Conservation (phyloP, 2,888 invertebrate genomes). For the Pilophorus perplexus region DNA sequence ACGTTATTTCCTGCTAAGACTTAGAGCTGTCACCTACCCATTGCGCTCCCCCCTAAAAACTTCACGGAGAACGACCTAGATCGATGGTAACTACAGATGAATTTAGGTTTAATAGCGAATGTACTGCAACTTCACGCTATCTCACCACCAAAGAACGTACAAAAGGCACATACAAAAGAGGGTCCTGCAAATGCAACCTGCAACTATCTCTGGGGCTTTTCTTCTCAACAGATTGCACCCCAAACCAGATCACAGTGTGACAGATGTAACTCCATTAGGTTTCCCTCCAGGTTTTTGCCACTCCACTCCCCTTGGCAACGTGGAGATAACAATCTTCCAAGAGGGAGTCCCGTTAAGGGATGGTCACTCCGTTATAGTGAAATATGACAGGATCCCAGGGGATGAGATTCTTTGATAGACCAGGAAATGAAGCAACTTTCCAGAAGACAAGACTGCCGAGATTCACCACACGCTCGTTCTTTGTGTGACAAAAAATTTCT, state of each 20-base stretch:
- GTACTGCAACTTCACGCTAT: conserved; percentile 13
- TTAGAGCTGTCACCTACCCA: conserved; percentile 16
- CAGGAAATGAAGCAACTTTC: too few relatives aligned
- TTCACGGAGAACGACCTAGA: too few relatives aligned
- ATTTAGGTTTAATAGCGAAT: too few relatives aligned
- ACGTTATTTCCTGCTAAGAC: conserved; percentile 33
- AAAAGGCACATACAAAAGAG: too few relatives aligned
- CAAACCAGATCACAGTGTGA: not conserved
- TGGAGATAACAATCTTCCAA: not conserved
- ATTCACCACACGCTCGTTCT: too few relatives aligned
- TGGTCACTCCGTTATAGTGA: conserved; percentile 8
- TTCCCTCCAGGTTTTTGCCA: too few relatives aligned
- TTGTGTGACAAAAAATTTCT: too few relatives aligned
- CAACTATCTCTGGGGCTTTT: conserved; percentile 2
- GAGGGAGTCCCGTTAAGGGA: not conserved
- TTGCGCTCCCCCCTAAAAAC: too few relatives aligned
- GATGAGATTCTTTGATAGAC: not conserved
- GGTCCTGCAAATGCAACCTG: conserved; percentile 1
- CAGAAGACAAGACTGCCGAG: too few relatives aligned
- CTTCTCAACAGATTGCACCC: not conserved
- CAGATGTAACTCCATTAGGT: conserved; percentile 16
- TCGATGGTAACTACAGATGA: too few relatives aligned
- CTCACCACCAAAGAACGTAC: conserved; percentile 9
- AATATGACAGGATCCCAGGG: not conserved
- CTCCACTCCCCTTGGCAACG: not conserved